Evolutionary conservation across 1,140 invertebrate species (phyloP).

Genomic region (Hylyphantes graminicola): DNA sequence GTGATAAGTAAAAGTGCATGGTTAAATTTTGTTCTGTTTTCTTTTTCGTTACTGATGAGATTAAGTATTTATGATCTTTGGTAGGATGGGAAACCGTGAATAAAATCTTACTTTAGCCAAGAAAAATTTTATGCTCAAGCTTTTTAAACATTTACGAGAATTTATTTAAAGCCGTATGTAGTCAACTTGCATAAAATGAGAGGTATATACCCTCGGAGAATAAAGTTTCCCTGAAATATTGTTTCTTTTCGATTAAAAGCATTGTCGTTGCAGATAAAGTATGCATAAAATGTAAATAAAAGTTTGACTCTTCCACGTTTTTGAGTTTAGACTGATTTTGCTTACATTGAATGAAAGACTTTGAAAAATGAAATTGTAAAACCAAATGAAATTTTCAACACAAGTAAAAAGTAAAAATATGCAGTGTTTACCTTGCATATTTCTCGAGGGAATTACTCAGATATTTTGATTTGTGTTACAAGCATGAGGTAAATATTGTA

Average conservation of each 20-base stretch:
- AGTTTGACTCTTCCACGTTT: background rate
- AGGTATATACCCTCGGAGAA: constrained; percentile 2
- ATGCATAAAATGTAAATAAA: constrained; percentile 27
- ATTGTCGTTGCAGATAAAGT: constrained; percentile 21
- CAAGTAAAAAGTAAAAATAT: too few species aligned
- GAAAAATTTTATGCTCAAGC: constrained; percentile 20
- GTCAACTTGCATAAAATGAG: constrained; percentile 34
- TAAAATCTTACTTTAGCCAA: constrained; percentile 4
- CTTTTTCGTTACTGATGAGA: background rate
- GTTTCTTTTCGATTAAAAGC: constrained; percentile 26
- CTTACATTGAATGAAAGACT: too few species aligned
- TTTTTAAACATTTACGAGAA: constrained; percentile 32
- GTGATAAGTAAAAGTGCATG: too few species aligned
- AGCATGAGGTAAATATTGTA: too few species aligned
- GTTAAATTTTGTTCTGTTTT: too few species aligned
- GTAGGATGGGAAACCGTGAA: background rate
- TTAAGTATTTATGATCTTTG: constrained; percentile 32
- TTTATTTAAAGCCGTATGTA: constrained; percentile 18
- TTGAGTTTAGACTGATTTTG: background rate
- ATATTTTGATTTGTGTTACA: too few species aligned
- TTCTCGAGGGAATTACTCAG: too few species aligned
- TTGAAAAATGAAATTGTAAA: too few species aligned
- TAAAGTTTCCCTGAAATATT: constrained; percentile 23
- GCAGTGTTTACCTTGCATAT: too few species aligned
- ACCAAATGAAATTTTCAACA: too few species aligned